Evolutionary conservation across 2,113 vertebrate genomes (phyloP), one percentile per base, ranked within the genome.

Genomic region (Galbula dea): DNA sequence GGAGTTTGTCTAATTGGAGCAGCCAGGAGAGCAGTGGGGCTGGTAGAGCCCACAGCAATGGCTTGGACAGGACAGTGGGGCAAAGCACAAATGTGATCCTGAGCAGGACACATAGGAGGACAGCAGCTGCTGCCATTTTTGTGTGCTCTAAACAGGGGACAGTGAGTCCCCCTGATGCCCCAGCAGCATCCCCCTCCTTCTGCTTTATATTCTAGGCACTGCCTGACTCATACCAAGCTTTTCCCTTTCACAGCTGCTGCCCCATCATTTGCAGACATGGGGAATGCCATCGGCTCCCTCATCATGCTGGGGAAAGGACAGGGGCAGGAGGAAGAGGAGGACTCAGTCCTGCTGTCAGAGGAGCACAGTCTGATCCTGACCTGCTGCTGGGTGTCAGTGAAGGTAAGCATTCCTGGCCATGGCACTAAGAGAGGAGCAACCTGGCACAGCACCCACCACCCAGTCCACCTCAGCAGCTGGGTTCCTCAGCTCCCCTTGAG

Each of bases 371-470:
- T 99, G 62, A 97, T 99, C 59, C 97, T 99, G 93, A 99, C 98
- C 8, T 99, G 98, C 95, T 99, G 98, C 96, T 99, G 99, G 99
- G 98, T 99, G 51, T 98, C 99, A 0, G 98, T 99, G 80, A 99
- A 99, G 98, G 99, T 99, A 89, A 45, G 78, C 14, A 59, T 12
- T 15, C 29, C 23, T 69, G 12, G 6, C 32, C 9, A 4, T 6
- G 18, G 29, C 24, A 20, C 20, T 6, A 10, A n/a, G 30, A 82
- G 27, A 37, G 32, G 41, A 17, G 4, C 27, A 46, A 9, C 26
- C 37, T 1, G 0, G 39, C 36, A 10, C 4, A 5, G 26, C 52
- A 36, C 23, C 49, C 63, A 11, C 36, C 5, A 9, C 48, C 41
- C n/a, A 29, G 13, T 67, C 52, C 39, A 29, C 7, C 46, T 30